A percentile compares a stretch with the other conserved stretches of the same genome.
phyloP scores from a whole-genome alignment of 2,888 invertebrate genomes.

The Drymonia ruficornis region DNA sequence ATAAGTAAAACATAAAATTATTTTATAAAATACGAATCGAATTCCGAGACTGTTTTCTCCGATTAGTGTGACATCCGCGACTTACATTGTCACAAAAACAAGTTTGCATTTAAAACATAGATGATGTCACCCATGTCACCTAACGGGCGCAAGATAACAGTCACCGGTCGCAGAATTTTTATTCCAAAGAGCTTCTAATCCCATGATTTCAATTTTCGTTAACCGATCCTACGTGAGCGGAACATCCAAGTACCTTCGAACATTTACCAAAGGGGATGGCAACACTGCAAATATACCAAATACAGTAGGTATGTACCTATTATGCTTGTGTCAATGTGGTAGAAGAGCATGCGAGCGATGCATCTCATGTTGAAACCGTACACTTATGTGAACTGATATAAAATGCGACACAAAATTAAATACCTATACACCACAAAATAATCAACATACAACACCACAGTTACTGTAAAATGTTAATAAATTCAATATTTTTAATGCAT shows the following conservation, averaged over 20 bases:
- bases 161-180: neutral
- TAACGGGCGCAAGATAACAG: constrained; percentile 1
- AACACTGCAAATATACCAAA: too few species aligned
- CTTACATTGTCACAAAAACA: neutral
- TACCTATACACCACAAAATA: too few species aligned
- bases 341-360: too few species aligned
- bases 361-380: too few species aligned
- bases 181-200: neutral
- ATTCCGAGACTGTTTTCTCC: neutral
- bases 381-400: too few species aligned
- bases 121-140: constrained; percentile 6
- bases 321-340: too few species aligned
- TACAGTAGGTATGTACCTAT: too few species aligned
- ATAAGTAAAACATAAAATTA: neutral
- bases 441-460: too few species aligned
- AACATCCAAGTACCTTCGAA: constrained; percentile 16
- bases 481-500: too few species aligned
- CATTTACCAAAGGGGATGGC: too few species aligned
- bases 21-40: neutral
- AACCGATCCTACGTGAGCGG: constrained; percentile 29
- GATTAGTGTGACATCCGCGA: neutral
- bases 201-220: neutral
- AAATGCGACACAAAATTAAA: too few species aligned
- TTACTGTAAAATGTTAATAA: too few species aligned
- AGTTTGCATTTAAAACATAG: constrained; percentile 1